Base-by-base conservation (phyloP, 2,888 invertebrate species). In the Venusia cambrica region DNA sequence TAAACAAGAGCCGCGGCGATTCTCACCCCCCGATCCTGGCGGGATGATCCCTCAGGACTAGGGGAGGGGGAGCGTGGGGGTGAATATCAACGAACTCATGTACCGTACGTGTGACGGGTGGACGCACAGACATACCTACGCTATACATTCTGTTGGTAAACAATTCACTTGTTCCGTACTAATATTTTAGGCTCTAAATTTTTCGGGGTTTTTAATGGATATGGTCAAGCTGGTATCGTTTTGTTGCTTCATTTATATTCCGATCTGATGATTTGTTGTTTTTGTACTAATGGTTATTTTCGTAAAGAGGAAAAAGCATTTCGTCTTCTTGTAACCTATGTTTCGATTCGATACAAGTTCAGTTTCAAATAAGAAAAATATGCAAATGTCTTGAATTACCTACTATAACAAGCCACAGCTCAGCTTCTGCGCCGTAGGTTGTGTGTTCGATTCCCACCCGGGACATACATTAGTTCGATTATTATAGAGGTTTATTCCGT, bases 51-150 rank as follows among this genome's bases (percentile, higher is more conserved):
- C 62, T 62, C 50, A 56, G 67, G 65, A 54, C 29, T 46, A 52
- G 48, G 50, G 51, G 45, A 46, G 53, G 2, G 40, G 31, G 32
- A 35, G 38, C 26, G 52, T 46, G 62, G 58, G 70, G 75, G 61
- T 47, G 75, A 73, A 77, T 78, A 83, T 84, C 80, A 83, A 85
- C 85, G 84, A 81, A 81, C 84, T 79, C 83, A 74, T 77, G 75
- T 72, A 64, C 66, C 65, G 71, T 72, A 72, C 74, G 78, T 73
- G 73, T 75, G 79, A 73, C 73, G 79, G 73, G 66, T 57, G 66
- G 63, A 67, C 73, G 73, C 66, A 63, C 58, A 68, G 61, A 55
- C 69, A 71, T 69, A 57, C 54, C 61, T 60, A 57, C 62, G 72
- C 70, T 75, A 70, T 73, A 74, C 58, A 67, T 68, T 67, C 65